Percentiles rank a stretch among this genome's conserved stretches.
These are phyloP conservation scores for Pheosia tremula DNA, from an alignment of 2,888 invertebrate species.

Conservation along the genomic window DNA sequence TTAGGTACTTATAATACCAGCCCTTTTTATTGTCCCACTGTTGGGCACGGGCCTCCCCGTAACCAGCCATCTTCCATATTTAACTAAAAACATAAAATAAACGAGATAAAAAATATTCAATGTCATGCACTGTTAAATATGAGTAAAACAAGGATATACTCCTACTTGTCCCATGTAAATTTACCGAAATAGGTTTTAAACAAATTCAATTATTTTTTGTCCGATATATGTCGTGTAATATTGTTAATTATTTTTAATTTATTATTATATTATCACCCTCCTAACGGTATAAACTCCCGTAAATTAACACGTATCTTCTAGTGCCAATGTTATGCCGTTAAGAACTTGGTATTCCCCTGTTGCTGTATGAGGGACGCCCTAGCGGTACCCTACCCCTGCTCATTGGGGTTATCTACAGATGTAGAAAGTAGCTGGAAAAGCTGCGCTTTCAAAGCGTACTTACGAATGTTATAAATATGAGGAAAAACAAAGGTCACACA, in stretches of 20 bases:
- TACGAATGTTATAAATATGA: too few relatives aligned
- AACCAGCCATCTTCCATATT: too few relatives aligned
- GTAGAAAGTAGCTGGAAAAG: slow-evolving; percentile 19
- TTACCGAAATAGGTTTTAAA: too few relatives aligned
- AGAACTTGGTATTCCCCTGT: slow-evolving; percentile 35
- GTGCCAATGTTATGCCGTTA: slow-evolving; percentile 49
- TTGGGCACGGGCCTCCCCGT: too few relatives aligned
- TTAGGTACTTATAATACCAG: too few relatives aligned
- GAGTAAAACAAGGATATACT: too few relatives aligned
- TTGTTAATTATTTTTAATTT: slow-evolving; percentile 28
- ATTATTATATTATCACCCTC: slow-evolving; percentile 29
- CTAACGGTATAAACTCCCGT: slow-evolving; percentile 45
- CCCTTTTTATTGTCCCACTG: neutral
- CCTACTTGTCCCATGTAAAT: too few relatives aligned
- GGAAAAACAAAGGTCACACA: too few relatives aligned
- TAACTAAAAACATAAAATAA: too few relatives aligned
- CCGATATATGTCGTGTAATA: slow-evolving; percentile 1
- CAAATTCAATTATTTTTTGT: too few relatives aligned
- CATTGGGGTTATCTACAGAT: slow-evolving; percentile 18
- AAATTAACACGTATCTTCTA: slow-evolving; percentile 53
- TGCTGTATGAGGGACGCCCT: slow-evolving; percentile 48
- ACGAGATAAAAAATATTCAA: too few relatives aligned
- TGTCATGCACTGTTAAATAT: too few relatives aligned
- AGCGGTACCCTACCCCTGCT: slow-evolving; percentile 23
- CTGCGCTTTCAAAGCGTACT: neutral